Conservation (phyloP, 2,888 invertebrate species). For the Penaeus monodon region DNA sequence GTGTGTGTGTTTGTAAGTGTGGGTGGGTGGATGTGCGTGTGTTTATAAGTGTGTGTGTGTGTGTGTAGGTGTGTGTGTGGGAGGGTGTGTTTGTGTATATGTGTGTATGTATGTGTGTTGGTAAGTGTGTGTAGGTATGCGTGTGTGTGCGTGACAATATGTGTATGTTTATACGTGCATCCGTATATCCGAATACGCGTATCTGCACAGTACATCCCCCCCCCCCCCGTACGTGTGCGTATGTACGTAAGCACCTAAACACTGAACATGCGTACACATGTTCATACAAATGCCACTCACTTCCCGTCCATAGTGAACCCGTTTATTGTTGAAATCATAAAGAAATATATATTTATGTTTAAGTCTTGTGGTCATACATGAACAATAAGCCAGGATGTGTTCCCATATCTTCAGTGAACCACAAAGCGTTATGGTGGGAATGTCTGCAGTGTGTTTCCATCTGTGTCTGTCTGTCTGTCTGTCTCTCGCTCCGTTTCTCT, state of each 20-base stretch:
- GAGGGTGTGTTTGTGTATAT: background rate
- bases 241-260: background rate
- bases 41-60: too few relatives aligned
- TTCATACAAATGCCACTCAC: background rate
- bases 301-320: too few relatives aligned
- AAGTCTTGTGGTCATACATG: too few relatives aligned
- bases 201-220: background rate
- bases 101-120: too few relatives aligned
- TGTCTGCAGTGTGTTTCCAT: background rate
- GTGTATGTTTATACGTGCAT: background rate
- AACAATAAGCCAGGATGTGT: too few relatives aligned
- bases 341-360: too few relatives aligned
- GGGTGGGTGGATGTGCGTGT: background rate
- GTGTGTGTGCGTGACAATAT: background rate
- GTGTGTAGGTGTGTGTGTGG: background rate
- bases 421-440: too few relatives aligned
- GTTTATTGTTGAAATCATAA: too few relatives aligned
- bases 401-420: too few relatives aligned
- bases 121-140: too few relatives aligned
- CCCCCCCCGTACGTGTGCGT: background rate
- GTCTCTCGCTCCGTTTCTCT: background rate
- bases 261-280: background rate
- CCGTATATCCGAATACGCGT: background rate
- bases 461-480: background rate
- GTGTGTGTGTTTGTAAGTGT: background rate